phyloP scores from a whole-genome alignment of 2,113 vertebrate species.

The Bos javanicus region DNA sequence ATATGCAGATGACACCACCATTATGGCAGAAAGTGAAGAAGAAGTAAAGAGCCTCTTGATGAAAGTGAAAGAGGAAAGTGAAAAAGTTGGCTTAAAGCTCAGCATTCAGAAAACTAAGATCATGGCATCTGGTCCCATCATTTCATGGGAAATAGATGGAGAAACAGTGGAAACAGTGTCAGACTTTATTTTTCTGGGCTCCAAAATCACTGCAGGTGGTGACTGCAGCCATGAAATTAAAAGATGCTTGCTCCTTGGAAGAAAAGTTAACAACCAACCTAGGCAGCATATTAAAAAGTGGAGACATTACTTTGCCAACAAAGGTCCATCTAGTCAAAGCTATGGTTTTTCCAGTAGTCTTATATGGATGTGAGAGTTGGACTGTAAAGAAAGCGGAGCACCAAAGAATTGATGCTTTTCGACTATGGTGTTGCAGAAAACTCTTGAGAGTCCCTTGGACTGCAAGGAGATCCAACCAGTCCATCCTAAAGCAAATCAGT shows the following conservation, averaged over 20 bases:
- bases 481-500: neutral
- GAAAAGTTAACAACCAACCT: neutral
- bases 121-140: neutral
- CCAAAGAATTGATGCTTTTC: neutral
- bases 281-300: neutral
- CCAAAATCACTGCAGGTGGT: neutral
- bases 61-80: neutral
- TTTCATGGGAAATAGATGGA: neutral
- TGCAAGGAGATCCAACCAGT: neutral
- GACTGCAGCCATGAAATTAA: neutral
- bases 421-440: neutral
- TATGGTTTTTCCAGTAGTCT: neutral
- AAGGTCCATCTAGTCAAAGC: neutral
- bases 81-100: neutral
- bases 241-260: neutral
- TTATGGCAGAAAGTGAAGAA: neutral
- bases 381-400: neutral
- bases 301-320: neutral
- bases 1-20: neutral
- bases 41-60: neutral
- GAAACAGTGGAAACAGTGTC: neutral
- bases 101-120: neutral
- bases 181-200: neutral
- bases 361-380: neutral
- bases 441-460: neutral